phyloP scores from a whole-genome alignment of 2,888 invertebrate species.

The Lasioglossum malachurum region DNA sequence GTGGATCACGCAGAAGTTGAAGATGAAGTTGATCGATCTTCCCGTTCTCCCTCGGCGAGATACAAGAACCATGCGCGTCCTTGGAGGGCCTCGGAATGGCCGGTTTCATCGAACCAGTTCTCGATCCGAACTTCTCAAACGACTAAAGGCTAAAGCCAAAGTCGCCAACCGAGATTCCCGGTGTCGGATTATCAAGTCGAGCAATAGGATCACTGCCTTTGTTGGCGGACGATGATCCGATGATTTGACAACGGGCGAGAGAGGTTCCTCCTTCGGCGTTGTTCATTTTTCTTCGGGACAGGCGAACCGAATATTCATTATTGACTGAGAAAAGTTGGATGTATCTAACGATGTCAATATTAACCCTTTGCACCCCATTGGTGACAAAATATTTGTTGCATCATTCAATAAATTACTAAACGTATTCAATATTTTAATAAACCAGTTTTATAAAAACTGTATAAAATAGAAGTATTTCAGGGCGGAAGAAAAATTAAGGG shows the following conservation, averaged over 20 bases:
- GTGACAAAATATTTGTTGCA: too few relatives aligned
- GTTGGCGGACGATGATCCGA: not conserved
- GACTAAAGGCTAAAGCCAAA: conserved; percentile 16
- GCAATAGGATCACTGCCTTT: not conserved
- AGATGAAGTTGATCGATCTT: conserved; percentile 9
- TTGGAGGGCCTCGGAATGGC: conserved; percentile 32
- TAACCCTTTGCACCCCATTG: too few relatives aligned
- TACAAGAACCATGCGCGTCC: conserved; percentile 24
- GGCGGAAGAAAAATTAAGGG: too few relatives aligned
- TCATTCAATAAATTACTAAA: too few relatives aligned
- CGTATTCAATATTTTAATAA: too few relatives aligned
- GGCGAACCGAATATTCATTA: not conserved
- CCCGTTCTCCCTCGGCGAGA: not conserved
- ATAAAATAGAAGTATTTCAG: too few relatives aligned
- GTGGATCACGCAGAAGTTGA: conserved; percentile 1
- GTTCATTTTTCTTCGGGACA: too few relatives aligned
- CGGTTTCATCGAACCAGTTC: conserved; percentile 60
- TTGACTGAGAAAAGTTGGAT: too few relatives aligned
- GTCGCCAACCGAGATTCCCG: conserved; percentile 17
- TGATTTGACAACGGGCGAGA: not conserved
- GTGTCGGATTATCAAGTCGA: not conserved
- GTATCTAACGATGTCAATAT: too few relatives aligned
- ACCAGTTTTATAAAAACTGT: too few relatives aligned
- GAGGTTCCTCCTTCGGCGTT: not conserved
- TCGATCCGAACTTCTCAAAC: conserved; percentile 32